Evolutionary conservation across 1,140 invertebrate genomes (phyloP), one percentile per base, ranked within the genome.

Genomic region (Cydia fagiglandana): DNA sequence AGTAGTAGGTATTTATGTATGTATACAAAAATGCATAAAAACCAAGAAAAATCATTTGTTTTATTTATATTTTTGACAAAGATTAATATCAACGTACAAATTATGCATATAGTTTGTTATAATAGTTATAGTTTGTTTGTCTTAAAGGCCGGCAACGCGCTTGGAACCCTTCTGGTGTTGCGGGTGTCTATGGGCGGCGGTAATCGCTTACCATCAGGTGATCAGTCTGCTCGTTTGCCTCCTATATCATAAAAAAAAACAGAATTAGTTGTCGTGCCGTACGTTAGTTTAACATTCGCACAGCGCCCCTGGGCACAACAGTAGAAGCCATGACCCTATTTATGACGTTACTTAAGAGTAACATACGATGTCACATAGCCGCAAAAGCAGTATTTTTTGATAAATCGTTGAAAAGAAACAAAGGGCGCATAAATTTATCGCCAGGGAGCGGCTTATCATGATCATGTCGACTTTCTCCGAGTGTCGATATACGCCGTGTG

Each of bases 381-480:
- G 73, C 78, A 84, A 78, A 82, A 75, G 77, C 77, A 75, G 61
- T 79, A 73, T 82, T 87, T 87, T 88, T 89, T 90, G 88, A 90
- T 91, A 90, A 90, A 91, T 91, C 83, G 86, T 86, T 78, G 88
- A 90, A 91, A 90, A 90, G 86, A 91, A 88, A 91, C 88, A 91
- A 91, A 91, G 89, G 87, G 81, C 86, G 84, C 86, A 91, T 91
- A 91, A 91, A 91, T 91, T 91, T 90, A 89, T 87, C 83, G 86
- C 80, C 79, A 75, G 77, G 74, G 79, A 83, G 79, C 79, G 80
- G 80, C 85, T 90, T 91, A 91, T 89, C 87, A 86, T 85, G 89
- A 89, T 91, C 88, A 81, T 79, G 84, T 80, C 82, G 80, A 90
- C 90, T 91, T 91, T 91, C 90, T 89, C 90, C 78, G 78, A 80